phyloP scores from a whole-genome alignment of 1,140 invertebrate species.

The Brachionus rotundiformis region DNA sequence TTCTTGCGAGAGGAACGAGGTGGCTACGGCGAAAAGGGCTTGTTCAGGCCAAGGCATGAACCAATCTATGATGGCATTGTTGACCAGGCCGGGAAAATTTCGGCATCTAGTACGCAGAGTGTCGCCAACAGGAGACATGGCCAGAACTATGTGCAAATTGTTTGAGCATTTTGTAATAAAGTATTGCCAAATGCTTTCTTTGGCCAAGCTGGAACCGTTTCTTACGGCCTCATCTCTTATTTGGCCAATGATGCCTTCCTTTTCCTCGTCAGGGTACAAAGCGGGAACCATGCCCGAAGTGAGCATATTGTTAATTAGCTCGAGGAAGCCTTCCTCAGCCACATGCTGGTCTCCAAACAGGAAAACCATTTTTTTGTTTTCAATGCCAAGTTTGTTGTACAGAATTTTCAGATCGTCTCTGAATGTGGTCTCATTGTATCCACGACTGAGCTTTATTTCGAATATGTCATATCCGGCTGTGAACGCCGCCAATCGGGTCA shows the following conservation, averaged over 20 bases:
- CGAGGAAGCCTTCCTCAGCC: constrained; percentile 73
- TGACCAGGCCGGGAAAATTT: constrained; percentile 66
- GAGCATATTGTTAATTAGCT: constrained; percentile 84
- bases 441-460: constrained; percentile 77
- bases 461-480: constrained; percentile 73
- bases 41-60: constrained; percentile 66
- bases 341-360: constrained; percentile 79
- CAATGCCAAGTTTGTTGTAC: constrained; percentile 74
- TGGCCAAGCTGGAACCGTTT: constrained; percentile 72
- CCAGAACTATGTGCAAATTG: constrained; percentile 65
- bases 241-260: constrained; percentile 71
- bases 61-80: constrained; percentile 66
- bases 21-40: constrained; percentile 75
- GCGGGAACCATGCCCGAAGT: constrained; percentile 81
- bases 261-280: constrained; percentile 81
- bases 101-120: constrained; percentile 63
- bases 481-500: constrained; percentile 62
- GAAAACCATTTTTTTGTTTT: constrained; percentile 77
- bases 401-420: constrained; percentile 81
- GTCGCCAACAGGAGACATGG: constrained; percentile 66
- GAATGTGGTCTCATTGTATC: constrained; percentile 78
- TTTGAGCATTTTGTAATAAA: constrained; percentile 67
- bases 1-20: constrained; percentile 71
- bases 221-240: constrained; percentile 71
- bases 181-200: constrained; percentile 65